Conservation (phyloP, 2,888 invertebrate species). For the Chrysotoxum bicinctum region DNA sequence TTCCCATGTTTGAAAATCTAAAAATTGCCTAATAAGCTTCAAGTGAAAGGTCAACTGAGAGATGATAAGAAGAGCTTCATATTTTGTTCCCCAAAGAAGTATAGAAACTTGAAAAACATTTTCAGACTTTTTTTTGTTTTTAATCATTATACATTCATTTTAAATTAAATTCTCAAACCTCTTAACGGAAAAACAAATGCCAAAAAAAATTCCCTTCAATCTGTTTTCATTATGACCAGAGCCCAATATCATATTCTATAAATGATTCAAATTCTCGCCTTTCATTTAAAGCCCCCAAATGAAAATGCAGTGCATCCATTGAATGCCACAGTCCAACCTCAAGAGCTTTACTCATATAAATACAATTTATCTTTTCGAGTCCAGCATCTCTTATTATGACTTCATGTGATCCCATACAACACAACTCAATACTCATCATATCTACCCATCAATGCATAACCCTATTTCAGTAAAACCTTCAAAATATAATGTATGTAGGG, state of each 20-base stretch:
- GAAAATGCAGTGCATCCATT: not conserved
- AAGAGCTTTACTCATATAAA: not conserved
- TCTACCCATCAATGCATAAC: conserved; percentile 11
- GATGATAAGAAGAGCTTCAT: no score
- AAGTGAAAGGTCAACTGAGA: no score
- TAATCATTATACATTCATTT: no score
- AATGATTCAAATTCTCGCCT: not conserved
- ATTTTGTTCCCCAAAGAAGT: no score
- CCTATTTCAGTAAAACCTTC: conserved; percentile 1
- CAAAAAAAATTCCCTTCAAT: not conserved
- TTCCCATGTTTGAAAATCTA: no score
- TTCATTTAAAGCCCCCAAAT: not conserved
- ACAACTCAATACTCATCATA: conserved; percentile 19
- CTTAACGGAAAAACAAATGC: not conserved
- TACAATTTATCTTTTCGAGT: conserved; percentile 13
- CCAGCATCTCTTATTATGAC: not conserved
- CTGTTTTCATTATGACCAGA: not conserved
- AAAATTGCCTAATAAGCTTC: no score
- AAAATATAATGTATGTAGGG: not conserved
- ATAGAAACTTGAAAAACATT: no score
- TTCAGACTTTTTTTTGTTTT: no score
- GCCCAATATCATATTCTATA: not conserved
- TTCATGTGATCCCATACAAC: not conserved
- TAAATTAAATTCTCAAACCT: not conserved
- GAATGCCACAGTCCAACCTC: not conserved